Conservation (phyloP, 2,888 invertebrate species). For the Scelioninae gen. 2 region DNA sequence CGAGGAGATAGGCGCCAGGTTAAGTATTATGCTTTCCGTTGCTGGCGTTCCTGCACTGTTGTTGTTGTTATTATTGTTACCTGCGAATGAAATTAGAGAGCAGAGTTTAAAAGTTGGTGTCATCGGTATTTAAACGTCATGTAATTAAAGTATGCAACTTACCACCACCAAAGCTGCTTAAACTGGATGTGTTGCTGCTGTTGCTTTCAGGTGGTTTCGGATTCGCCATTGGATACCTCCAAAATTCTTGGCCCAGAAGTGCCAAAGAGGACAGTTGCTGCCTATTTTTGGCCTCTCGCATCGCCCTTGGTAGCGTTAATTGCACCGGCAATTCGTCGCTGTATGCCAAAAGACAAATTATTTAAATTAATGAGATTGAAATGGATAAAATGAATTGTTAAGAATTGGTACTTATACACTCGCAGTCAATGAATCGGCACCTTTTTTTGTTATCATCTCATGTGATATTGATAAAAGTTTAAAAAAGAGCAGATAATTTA, state of each 20-base stretch:
- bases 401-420: too few species aligned
- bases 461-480: too few species aligned
- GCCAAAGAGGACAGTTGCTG: constrained; percentile 94
- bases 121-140: too few species aligned
- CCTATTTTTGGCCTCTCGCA: constrained; percentile 91
- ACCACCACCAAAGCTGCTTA: constrained; percentile 81
- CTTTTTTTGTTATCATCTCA: too few species aligned
- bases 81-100: too few species aligned
- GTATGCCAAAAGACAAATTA: constrained; percentile 71
- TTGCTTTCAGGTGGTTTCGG: constrained; percentile 78
- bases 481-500: too few species aligned
- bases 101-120: too few species aligned
- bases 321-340: constrained; percentile 96
- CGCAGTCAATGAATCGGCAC: too few species aligned
- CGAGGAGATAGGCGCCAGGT: constrained; percentile 81
- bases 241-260: constrained; percentile 91
- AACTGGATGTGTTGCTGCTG: constrained; percentile 80
- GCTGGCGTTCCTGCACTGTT: constrained; percentile 70
- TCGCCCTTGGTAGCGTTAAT: constrained; percentile 88
- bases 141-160: constrained; percentile 21
- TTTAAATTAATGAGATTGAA: constrained; percentile 53
- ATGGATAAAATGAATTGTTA: too few species aligned
- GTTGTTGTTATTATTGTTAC: constrained; percentile 70
- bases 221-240: constrained; percentile 87
- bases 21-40: constrained; percentile 80